A percentile compares a stretch with the other conserved stretches of the same genome.
phyloP scores from a whole-genome alignment of 2,797 vertebrate species.

The Sebastes hubbsi region DNA sequence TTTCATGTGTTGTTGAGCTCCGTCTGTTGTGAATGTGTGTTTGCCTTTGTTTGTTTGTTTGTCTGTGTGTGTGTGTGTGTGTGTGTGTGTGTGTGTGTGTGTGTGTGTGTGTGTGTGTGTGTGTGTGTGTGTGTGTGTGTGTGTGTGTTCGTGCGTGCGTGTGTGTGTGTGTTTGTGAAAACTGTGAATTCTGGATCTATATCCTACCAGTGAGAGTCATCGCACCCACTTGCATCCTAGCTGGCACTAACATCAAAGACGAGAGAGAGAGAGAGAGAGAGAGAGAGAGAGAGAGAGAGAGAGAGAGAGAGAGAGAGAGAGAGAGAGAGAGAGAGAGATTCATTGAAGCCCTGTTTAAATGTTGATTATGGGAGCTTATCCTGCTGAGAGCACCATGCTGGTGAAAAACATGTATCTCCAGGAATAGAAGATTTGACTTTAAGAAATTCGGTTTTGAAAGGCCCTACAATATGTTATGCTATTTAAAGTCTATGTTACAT shows the following conservation, averaged over 20 bases:
- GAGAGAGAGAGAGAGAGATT: not conserved
- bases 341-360: slow-evolving; percentile 58
- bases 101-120: no score
- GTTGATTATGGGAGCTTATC: slow-evolving; percentile 50
- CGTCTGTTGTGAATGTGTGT: not conserved
- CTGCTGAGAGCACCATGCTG: slow-evolving; percentile 20
- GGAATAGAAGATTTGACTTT: not conserved
- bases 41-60: no score
- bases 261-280: not conserved
- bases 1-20: not conserved
- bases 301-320: not conserved
- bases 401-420: not conserved
- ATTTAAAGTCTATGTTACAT: not conserved
- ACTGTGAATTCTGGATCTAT: slow-evolving; percentile 37
- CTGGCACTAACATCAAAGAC: slow-evolving; percentile 58
- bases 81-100: no score
- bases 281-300: not conserved
- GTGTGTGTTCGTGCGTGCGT: no score
- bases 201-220: slow-evolving; percentile 27
- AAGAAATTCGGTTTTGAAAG: not conserved
- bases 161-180: not conserved
- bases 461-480: not conserved
- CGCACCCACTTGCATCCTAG: slow-evolving; percentile 36
- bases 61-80: no score
- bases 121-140: no score